Evolutionary conservation across 2,797 vertebrate genomes (phyloP).

Genomic region (Sebastes kiyomatsui): DNA sequence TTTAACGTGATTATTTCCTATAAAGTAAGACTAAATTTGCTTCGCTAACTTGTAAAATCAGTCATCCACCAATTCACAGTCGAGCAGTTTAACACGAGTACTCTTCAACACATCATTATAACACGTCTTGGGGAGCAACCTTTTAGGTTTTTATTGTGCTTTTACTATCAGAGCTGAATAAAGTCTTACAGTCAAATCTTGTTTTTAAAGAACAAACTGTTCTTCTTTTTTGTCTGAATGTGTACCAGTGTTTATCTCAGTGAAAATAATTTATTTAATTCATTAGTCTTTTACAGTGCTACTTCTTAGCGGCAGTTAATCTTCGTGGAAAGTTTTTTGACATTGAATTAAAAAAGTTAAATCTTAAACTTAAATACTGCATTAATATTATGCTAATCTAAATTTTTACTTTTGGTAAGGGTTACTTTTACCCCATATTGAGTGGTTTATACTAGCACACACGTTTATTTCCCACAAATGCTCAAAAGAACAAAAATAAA

Average conservation of each 20-base stretch:
- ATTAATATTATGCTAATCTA: neutral
- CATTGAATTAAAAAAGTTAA: neutral
- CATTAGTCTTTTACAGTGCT: neutral
- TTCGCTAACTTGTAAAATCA: neutral
- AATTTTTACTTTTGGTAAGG: neutral
- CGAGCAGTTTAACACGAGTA: neutral
- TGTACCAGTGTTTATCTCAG: neutral
- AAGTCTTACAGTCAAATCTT: constrained; percentile 46
- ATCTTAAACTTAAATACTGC: neutral
- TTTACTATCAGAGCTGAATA: constrained; percentile 54
- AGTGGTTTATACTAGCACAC: neutral
- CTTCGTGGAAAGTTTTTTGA: neutral
- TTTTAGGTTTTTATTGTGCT: constrained; percentile 14
- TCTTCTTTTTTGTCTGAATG: neutral
- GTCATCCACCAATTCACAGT: neutral
- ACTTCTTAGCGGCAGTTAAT: neutral
- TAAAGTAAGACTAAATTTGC: constrained; percentile 5
- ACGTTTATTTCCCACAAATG: neutral
- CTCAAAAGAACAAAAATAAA: neutral
- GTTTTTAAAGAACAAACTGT: neutral
- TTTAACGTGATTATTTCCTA: neutral
- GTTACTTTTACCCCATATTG: neutral
- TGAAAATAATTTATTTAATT: constrained; percentile 32
- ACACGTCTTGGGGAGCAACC: neutral
- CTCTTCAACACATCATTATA: neutral